Base-by-base conservation (phyloP, 2,113 vertebrate species). In the Vanacampus margaritifer region DNA sequence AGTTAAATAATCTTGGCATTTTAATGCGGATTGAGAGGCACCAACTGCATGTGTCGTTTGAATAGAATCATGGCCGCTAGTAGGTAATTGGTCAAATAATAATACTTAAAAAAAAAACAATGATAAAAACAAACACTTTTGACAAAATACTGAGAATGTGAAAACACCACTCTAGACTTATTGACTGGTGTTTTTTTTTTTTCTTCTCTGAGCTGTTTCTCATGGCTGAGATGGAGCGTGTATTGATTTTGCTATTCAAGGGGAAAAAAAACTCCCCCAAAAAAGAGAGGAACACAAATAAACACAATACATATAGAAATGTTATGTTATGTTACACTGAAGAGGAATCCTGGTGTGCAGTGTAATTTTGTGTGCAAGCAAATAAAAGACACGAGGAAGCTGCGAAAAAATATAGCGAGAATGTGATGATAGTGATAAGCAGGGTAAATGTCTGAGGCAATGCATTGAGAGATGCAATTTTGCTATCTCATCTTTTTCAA, bases 231-330 rank as follows among this genome's bases (percentile, higher is more conserved):
- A 77, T 76, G 84, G 43, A 65, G 61, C 68, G 60, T 14, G 24
- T 74, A 90, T 90, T 80, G 88, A 92, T 90, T 84, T 87, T 88
- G 28, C 67, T 80, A 82, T 86, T 85, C 75, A 74, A 78, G 37
- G 23, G 5, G 6, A 79, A 71, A 82, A 84, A 85, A 78, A 86
- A 82, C 66, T 82, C 69, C n/a, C n/a, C n/a, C 24, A 58, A 81
- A 75, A 76, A 79, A 78, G 71, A 90, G 82, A 80, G 54, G 62
- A 78, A 76, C 73, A 84, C 71, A 83, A 90, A 87, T 80, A 88
- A 82, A 85, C 72, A 64, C 63, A 71, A 81, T 70, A 65, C 82
- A 79, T 79, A 48, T 61, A 67, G 50, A 84, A 57, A 81, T n/a
- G n/a, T n/a, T n/a, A n/a, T n/a, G n/a, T n/a, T n/a, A 56, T 79